Base-by-base conservation (phyloP, 2,113 vertebrate species). In the Hyperoodon ampullatus region DNA sequence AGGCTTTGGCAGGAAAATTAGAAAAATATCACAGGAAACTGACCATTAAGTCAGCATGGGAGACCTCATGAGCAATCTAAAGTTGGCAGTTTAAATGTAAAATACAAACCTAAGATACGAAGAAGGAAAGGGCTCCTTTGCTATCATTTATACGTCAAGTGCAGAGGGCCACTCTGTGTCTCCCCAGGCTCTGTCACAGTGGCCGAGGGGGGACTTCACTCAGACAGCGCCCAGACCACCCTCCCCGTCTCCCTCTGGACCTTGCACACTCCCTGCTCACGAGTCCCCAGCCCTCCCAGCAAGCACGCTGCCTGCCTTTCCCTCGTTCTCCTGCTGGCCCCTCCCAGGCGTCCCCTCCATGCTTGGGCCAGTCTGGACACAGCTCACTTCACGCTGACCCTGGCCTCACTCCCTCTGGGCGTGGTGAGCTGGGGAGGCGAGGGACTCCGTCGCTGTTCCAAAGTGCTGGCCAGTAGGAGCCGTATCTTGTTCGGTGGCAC, bases 1-100 rank as follows among this genome's bases (percentile, higher is more conserved):
- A 93, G 97, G 94, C 70, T 78, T 93, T 98, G 97, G 86, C 84
- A 97, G 71, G 70, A 90, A 82, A 70, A 12, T 58, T 96, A 97
- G 92, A 97, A 97, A 97, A 97, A 16, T 92, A 74, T 33, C 91
- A 24, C 82, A 86, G 85, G 94, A 98, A 96, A 33, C 61, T 47
- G 35, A 65, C 50, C 50, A 3, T 65, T 68, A 88, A 74, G 14
- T 88, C 66, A 93, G 39, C 19, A 35, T 11, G 55, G 61, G 68
- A 88, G 61, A 89, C 60, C 58, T 83, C 33, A 1, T 63, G 80
- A 93, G 53, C 60, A 19, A 0, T 66, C 65, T 60, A 13, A 80
- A 81, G n/a, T 70, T 28, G 44, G n/a, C 35, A 11, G 50, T 50
- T 53, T n/a, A 47, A 66, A 61, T 84, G 60, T 42, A 60, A 88